A percentile compares a stretch with the other conserved stretches of the same genome.
Evolutionary conservation across 2,113 vertebrate genomes (phyloP).

Genomic region (Hippocampus abdominalis): DNA sequence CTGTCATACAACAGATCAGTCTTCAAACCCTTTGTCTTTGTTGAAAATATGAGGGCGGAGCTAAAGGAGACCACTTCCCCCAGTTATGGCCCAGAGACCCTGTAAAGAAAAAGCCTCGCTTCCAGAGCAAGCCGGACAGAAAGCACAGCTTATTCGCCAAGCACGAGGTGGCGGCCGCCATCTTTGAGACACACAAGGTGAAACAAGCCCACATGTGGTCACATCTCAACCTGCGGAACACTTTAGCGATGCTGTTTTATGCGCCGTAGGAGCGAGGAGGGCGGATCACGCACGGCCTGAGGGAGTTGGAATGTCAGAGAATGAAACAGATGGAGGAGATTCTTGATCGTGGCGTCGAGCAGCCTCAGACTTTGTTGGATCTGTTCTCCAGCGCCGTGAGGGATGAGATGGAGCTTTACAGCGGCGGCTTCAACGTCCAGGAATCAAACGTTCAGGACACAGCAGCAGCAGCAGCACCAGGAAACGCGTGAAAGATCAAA

Average conservation of each 20-base stretch:
- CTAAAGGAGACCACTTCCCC: conserved; percentile 80
- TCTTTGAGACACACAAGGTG: conserved; percentile 77
- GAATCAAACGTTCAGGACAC: not conserved
- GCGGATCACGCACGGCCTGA: conserved; percentile 74
- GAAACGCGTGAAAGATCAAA: no score
- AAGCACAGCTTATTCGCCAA: conserved; percentile 85
- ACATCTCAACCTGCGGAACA: not conserved
- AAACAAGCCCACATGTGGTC: not conserved
- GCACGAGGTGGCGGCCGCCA: conserved; percentile 77
- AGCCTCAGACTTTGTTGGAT: conserved; percentile 68
- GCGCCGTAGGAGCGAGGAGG: conserved; percentile 74
- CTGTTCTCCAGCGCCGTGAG: conserved; percentile 76
- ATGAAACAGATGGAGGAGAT: conserved; percentile 78
- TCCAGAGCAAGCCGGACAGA: conserved; percentile 86
- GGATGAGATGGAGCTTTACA: conserved; percentile 80
- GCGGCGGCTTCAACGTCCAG: conserved; percentile 30
- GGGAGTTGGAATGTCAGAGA: conserved; percentile 78
- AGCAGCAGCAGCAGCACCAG: no score
- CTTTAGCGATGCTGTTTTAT: not conserved
- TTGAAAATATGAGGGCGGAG: conserved; percentile 61
- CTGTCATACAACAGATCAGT: conserved; percentile 77
- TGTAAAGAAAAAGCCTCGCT: conserved; percentile 82
- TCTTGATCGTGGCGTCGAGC: conserved; percentile 67
- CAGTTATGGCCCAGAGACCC: conserved; percentile 82
- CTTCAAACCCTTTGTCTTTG: conserved; percentile 96